Base-by-base conservation (phyloP, 2,888 invertebrate species). In the Drosophila vallismaia region DNA sequence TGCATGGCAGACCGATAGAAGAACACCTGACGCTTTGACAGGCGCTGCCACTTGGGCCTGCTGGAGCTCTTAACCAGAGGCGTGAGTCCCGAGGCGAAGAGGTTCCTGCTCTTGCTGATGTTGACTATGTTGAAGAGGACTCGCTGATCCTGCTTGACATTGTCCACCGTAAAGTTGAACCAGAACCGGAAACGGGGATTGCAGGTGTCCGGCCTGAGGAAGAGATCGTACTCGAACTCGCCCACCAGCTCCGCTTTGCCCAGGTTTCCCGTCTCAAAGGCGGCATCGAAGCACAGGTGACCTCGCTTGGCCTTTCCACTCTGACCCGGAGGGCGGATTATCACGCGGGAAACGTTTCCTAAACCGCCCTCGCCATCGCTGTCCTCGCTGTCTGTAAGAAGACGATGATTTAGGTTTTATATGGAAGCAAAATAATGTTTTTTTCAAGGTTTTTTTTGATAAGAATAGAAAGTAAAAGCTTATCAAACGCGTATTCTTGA, bases 161-260 rank as follows among this genome's bases (percentile, higher is more conserved):
- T 99, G 91, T 98, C 98, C 38, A 99, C 98, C 0, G 98, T 97
- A 90, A 99, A 99, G 92, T 99, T 98, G 92, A 98, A 99, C 99
- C 99, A 99, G 80, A 99, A 95, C 51, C 99, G 93, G 74, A 96
- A 94, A 46, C 97, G 94, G 0, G 98, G 98, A 90, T 97, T 96
- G 91, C 98, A 98, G 0, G 98, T 99, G 91, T 99, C 99, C 0
- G 99, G 99, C 45, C 99, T 93, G 58, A 99, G 95, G 92, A 96
- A 99, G 53, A 99, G 93, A 92, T 99, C 99, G 92, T 99, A 99
- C 91, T 99, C 99, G 89, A 95, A 95, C 86, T 99, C 98, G 5
- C 96, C 96, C 81, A 99, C 94, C 79, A 98, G 94, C 90, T 98
- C 98, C 1, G 98, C 98, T 74, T 97, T 93, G n/a, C 98, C 99